Evolutionary conservation across 2,888 invertebrate genomes (phyloP).

Genomic region (Trissoscelio sp.): DNA sequence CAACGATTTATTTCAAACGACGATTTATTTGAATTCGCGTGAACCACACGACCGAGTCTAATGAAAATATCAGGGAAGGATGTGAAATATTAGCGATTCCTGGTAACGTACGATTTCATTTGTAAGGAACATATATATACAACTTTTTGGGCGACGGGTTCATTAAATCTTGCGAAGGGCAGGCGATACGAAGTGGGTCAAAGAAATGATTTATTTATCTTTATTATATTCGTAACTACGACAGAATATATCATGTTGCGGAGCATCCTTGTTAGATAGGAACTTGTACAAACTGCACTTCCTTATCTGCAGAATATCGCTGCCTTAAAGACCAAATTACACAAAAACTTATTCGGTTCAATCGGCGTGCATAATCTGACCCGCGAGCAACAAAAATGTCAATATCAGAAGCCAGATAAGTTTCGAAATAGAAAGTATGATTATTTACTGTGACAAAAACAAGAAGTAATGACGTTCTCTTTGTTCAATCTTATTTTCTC

Average conservation of each 20-base stretch:
- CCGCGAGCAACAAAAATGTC: conserved; percentile 44
- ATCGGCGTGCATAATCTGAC: conserved; percentile 42
- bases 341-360: conserved; percentile 35
- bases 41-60: background rate
- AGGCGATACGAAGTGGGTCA: conserved; percentile 70
- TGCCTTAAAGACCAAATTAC: conserved; percentile 20
- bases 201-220: conserved; percentile 74
- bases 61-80: conserved; percentile 1
- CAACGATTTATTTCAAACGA: conserved; percentile 26
- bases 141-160: too few species aligned
- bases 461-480: conserved; percentile 22
- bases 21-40: conserved; percentile 7
- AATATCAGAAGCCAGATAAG: conserved; percentile 48
- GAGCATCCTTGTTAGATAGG: conserved; percentile 62
- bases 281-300: conserved; percentile 45
- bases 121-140: too few species aligned
- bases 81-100: background rate
- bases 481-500: conserved; percentile 38
- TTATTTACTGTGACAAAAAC: conserved; percentile 34
- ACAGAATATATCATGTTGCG: conserved; percentile 42
- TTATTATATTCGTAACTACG: conserved; percentile 28
- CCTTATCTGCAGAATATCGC: conserved; percentile 44
- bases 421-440: conserved; percentile 54
- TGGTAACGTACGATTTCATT: too few species aligned
- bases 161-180: background rate